phyloP scores from a whole-genome alignment of 30 jellyfish, hydroid and myxozoan genomes.

The Aurelia aurita complex sp. Pacific region DNA sequence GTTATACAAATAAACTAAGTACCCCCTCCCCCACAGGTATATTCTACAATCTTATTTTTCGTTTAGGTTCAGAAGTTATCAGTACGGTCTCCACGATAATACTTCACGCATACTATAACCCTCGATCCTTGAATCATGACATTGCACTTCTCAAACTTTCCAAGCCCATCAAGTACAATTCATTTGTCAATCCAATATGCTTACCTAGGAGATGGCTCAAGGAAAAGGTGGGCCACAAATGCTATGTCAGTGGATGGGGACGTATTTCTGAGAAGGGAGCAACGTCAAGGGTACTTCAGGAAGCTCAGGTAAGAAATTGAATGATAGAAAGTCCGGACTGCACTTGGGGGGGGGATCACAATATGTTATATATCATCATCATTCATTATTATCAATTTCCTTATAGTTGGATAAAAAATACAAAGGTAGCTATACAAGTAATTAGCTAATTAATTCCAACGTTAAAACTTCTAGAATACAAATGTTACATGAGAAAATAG shows the following conservation, averaged over 20 bases:
- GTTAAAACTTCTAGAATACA: too few relatives aligned
- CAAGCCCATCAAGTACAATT: background rate
- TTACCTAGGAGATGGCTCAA: background rate
- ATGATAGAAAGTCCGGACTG: too few relatives aligned
- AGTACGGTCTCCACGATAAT: slow-evolving; percentile 1
- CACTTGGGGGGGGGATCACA: too few relatives aligned
- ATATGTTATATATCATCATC: too few relatives aligned
- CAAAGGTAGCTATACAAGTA: too few relatives aligned
- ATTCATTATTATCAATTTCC: too few relatives aligned
- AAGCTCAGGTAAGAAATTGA: background rate
- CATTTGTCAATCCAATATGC: slow-evolving; percentile 13
- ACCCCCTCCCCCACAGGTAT: too few relatives aligned
- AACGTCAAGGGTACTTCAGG: background rate
- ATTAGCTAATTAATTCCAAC: too few relatives aligned
- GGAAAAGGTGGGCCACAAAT: background rate
- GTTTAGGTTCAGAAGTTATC: slow-evolving; percentile 16
- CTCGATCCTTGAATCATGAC: background rate
- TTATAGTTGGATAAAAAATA: too few relatives aligned
- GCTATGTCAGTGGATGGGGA: slow-evolving; percentile 33
- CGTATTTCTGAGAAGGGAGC: background rate
- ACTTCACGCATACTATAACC: background rate
- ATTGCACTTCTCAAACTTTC: slow-evolving; percentile 13
- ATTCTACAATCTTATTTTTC: background rate
- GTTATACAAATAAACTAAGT: too few relatives aligned
- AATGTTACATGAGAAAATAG: too few relatives aligned